Evolutionary conservation across 2,888 invertebrate species (phyloP).

Genomic region (Lasioglossum calceatum): DNA sequence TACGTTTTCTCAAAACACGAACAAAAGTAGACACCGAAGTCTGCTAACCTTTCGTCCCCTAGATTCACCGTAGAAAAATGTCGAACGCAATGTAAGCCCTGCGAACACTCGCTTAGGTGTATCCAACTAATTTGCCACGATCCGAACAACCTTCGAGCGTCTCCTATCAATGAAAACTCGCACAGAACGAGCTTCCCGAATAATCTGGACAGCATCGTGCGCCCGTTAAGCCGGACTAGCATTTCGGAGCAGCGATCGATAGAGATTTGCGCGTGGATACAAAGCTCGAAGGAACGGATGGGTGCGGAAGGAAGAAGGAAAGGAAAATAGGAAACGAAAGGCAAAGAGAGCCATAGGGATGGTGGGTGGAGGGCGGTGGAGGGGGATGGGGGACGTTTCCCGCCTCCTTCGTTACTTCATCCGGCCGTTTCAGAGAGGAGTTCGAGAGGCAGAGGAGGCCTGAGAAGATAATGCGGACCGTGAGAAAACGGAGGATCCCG

Average conservation of each 20-base stretch:
- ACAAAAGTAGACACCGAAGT: neutral
- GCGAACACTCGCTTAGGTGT: neutral
- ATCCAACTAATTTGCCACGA: neutral
- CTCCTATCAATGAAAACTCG: neutral
- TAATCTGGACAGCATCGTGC: conserved; percentile 46
- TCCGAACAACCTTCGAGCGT: neutral
- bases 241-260: conserved; percentile 65
- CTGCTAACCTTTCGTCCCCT: too few relatives aligned
- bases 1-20: neutral
- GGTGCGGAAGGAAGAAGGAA: neutral
- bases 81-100: neutral
- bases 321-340: conserved; percentile 34
- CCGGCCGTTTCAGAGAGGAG: conserved; percentile 45
- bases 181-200: conserved; percentile 41
- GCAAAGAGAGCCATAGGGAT: conserved; percentile 5
- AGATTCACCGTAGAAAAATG: neutral
- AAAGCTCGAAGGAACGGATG: conserved; percentile 42
- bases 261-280: conserved; percentile 58
- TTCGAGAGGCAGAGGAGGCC: conserved; percentile 49
- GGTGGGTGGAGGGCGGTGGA: neutral
- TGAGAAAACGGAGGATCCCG: conserved; percentile 64
- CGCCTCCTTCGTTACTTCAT: conserved; percentile 60
- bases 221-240: conserved; percentile 60
- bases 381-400: conserved; percentile 28
- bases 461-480: conserved; percentile 68